Evolutionary conservation across 2,888 invertebrate species (phyloP), one percentile per base, ranked within the genome.

Genomic region (Pharmacophagus antenor): DNA sequence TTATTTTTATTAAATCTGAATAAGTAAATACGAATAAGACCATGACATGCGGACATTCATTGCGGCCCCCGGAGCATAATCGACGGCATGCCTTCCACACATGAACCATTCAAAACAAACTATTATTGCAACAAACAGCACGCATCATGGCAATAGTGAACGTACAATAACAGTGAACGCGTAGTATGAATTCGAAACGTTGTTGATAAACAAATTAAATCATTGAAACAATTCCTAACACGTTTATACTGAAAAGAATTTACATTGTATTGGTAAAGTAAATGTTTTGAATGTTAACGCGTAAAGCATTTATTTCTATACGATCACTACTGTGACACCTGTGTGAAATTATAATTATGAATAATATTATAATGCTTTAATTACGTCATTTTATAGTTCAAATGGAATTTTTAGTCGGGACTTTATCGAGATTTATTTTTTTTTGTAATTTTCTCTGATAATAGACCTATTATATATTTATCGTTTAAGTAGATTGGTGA

Each of bases 181-280:
- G 37, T 2, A 20, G 17, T 47, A 22, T 17, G 31, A 17, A 20
- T 37, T 18, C 5, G 20, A 20, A 46, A 18, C 18, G 20, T 18
- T 54, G 25, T 52, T 52, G 20, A 53, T 42, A 53, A 53, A 54
- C 37, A 48, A 48, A 58, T 56, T 21, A 1, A n/a, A 17, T 18
- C 21, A 48, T 56, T 49, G 49, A 56, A 49, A 23, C 42, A 25
- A 41, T 53, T 44, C 20, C 7, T 41, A 25, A 50, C 18, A 42
- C 18, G 20, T 42, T 53, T 23, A 53, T 25, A 42, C 18, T 46
- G 20, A 44, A 54, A 54, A 46, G 54, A 54, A 46, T 54, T 46
- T 20, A 20, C 20, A 46, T 54, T 54, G 54, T 31, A 23, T 15
- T 46, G 2, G 27, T 25, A 44, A n/a, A 7, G 54, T 53, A 53